These are phyloP conservation scores for Dasysyrphus tricinctus DNA, from an alignment of 2,888 invertebrate species.

Conservation along the genomic window DNA sequence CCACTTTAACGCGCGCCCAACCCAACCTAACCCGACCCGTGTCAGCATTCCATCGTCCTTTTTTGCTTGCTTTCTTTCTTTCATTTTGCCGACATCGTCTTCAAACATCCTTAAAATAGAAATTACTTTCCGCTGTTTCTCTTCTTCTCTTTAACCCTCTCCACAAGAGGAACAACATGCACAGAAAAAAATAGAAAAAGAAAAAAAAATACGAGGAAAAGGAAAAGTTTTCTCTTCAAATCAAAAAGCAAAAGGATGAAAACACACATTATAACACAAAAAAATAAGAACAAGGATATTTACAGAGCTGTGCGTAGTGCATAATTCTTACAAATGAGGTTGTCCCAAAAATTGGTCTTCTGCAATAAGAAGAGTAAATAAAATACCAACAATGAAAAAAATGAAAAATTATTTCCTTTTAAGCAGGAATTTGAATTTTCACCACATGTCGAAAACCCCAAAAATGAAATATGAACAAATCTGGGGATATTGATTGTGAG, in stretches of 20 bases:
- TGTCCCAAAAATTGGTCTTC: too few relatives aligned
- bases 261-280: conserved; percentile 39
- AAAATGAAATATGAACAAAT: too few relatives aligned
- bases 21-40: background rate
- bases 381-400: too few relatives aligned
- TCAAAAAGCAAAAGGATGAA: conserved; percentile 56
- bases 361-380: too few relatives aligned
- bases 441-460: too few relatives aligned
- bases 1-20: conserved; percentile 49
- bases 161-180: background rate
- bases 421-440: too few relatives aligned
- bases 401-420: too few relatives aligned
- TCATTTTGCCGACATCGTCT: conserved; percentile 37
- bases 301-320: background rate
- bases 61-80: background rate
- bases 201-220: conserved; percentile 20
- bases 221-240: conserved; percentile 66
- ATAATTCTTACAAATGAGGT: background rate
- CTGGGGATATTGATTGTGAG: too few relatives aligned
- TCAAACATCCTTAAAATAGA: conserved; percentile 61
- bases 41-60: conserved; percentile 19
- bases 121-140: conserved; percentile 55
- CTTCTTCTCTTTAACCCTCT: conserved; percentile 2
- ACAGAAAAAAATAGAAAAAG: background rate
- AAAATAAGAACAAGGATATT: conserved; percentile 55